Conservation (phyloP, 2,797 vertebrate species). For the Bothrops alternatus region DNA sequence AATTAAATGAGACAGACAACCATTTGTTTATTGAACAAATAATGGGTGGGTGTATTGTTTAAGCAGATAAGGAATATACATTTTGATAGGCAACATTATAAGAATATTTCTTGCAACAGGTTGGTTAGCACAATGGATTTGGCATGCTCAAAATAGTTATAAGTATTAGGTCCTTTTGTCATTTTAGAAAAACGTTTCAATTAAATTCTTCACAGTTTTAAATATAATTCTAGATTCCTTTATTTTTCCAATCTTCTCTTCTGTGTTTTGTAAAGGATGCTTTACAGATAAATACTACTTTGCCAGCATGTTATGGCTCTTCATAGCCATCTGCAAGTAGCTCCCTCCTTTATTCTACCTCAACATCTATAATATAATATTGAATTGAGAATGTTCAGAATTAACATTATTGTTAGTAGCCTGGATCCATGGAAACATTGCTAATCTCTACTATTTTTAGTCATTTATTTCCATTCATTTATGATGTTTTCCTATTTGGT, state of each 20-base stretch:
- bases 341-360: neutral
- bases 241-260: neutral
- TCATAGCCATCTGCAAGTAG: neutral
- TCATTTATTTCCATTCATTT: neutral
- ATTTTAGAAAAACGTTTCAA: neutral
- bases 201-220: neutral
- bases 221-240: neutral
- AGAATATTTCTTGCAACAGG: neutral
- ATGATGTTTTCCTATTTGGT: neutral
- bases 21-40: conserved; percentile 29
- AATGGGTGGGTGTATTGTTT: neutral
- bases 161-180: neutral
- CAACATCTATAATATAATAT: neutral
- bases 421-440: neutral
- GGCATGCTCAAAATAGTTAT: fast-evolving
- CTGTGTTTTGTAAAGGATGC: neutral
- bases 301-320: neutral
- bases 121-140: neutral
- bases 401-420: neutral
- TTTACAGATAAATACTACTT: neutral
- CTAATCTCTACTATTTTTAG: neutral
- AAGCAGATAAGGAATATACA: neutral
- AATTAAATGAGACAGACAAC: conserved; percentile 16
- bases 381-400: neutral
- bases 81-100: neutral